phyloP scores from a whole-genome alignment of 2,888 invertebrate species.

The Craniophora ligustri region DNA sequence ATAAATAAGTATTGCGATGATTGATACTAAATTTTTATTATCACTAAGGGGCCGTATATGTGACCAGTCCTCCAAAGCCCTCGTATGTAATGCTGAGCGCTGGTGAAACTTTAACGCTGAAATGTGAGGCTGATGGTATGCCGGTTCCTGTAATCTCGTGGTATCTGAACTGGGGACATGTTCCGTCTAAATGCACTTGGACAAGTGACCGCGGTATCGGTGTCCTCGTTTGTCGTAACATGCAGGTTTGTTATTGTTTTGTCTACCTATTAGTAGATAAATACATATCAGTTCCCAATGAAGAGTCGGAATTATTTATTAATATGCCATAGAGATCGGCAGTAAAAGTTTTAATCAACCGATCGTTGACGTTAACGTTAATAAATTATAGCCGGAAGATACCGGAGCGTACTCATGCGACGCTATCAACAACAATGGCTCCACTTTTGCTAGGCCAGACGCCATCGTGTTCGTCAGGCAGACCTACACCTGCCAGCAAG shows the following conservation, averaged over 20 bases:
- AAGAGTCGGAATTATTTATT: too few relatives aligned
- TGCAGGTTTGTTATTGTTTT: slow-evolving; percentile 78
- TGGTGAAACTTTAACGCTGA: slow-evolving; percentile 92
- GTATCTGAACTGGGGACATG: slow-evolving; percentile 99
- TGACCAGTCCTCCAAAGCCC: slow-evolving; percentile 92
- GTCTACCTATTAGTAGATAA: too few relatives aligned
- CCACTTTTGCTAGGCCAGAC: slow-evolving; percentile 96
- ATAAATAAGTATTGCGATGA: background rate
- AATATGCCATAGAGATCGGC: too few relatives aligned
- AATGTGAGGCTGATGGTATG: slow-evolving; percentile 96
- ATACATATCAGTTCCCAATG: too few relatives aligned
- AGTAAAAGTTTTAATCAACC: too few relatives aligned
- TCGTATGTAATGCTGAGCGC: slow-evolving; percentile 91
- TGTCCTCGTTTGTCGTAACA: slow-evolving; percentile 92
- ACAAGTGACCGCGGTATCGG: slow-evolving; percentile 94
- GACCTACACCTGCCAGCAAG: slow-evolving; percentile 90
- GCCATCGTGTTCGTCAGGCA: slow-evolving; percentile 93
- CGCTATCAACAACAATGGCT: slow-evolving; percentile 95
- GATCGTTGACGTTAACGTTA: too few relatives aligned
- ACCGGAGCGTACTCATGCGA: slow-evolving; percentile 99
- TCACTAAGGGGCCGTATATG: slow-evolving; percentile 85
- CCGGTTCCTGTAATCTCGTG: slow-evolving; percentile 97
- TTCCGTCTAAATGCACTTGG: slow-evolving; percentile 93
- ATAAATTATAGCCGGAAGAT: slow-evolving; percentile 86
- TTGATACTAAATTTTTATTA: background rate